Conservation (phyloP, 2,888 invertebrate genomes). For the Sesia bembeciformis region DNA sequence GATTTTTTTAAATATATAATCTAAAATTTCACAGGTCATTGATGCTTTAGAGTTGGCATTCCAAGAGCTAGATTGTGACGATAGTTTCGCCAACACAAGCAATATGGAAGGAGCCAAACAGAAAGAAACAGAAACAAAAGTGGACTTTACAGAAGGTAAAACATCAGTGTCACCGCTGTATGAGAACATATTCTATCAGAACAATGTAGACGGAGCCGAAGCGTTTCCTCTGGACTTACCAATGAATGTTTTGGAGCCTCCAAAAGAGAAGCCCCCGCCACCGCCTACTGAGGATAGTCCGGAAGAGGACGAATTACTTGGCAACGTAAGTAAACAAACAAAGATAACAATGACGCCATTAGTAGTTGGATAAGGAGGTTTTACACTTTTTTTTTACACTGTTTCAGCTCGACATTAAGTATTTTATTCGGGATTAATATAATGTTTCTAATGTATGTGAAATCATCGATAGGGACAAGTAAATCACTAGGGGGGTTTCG, state of each 20-base stretch:
- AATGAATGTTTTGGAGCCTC: slow-evolving; percentile 79
- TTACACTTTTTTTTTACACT: too few species aligned
- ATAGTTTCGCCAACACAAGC: slow-evolving; percentile 26
- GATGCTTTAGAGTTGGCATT: slow-evolving; percentile 78
- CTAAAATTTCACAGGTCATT: slow-evolving; percentile 60
- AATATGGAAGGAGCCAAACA: slow-evolving; percentile 53
- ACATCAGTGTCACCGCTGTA: slow-evolving; percentile 67
- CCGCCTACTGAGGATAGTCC: slow-evolving; percentile 76
- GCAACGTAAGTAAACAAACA: slow-evolving; percentile 44
- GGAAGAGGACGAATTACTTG: slow-evolving; percentile 60
- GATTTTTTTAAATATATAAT: background rate
- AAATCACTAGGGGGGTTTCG: too few species aligned
- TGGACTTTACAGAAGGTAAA: slow-evolving; percentile 15
- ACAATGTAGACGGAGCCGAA: slow-evolving; percentile 29
- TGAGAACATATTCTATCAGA: slow-evolving; percentile 75
- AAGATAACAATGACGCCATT: too few species aligned
- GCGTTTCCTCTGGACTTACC: slow-evolving; percentile 75
- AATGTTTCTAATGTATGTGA: too few species aligned
- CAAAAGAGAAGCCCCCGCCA: slow-evolving; percentile 91
- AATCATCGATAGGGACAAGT: too few species aligned
- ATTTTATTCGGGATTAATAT: too few species aligned
- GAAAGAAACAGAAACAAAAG: slow-evolving; percentile 13
- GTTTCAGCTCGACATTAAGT: too few species aligned
- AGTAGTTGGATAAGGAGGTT: too few species aligned
- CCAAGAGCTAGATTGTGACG: slow-evolving; percentile 75